A percentile compares a stretch with the other conserved stretches of the same genome.
Conservation (phyloP, 2,888 invertebrate genomes). For the Cepaea hortensis region DNA sequence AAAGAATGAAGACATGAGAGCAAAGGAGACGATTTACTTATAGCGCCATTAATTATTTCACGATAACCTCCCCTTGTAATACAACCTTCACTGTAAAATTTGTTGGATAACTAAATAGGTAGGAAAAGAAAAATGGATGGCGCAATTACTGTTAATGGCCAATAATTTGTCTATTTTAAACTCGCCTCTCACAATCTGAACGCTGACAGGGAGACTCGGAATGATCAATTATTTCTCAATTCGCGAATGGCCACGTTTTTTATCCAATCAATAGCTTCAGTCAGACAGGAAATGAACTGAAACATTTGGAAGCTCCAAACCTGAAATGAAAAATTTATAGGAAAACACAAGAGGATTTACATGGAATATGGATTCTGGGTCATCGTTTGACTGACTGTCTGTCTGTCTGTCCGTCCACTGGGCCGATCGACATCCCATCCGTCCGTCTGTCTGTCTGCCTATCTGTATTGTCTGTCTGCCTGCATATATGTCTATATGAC, state of each 20-base stretch:
- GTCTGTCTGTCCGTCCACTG: background rate
- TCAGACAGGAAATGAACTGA: background rate
- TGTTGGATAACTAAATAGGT: too few species aligned
- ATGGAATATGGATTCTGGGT: too few species aligned
- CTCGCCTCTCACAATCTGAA: background rate
- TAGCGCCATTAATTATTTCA: too few species aligned
- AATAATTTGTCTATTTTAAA: background rate
- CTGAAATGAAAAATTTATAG: background rate
- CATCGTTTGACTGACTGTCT: background rate
- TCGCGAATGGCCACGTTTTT: background rate
- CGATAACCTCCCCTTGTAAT: too few species aligned
- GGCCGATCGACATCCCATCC: too few species aligned
- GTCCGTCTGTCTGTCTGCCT: background rate
- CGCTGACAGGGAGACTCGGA: background rate
- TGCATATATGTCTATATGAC: too few species aligned
- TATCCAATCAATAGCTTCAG: background rate
- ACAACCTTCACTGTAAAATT: too few species aligned
- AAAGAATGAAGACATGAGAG: background rate
- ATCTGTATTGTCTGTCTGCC: background rate
- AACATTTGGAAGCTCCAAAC: background rate
- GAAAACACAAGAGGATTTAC: background rate
- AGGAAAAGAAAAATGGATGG: background rate
- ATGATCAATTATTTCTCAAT: conserved; percentile 13
- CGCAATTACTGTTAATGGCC: background rate
- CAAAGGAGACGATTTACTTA: background rate